Base-by-base conservation (phyloP, 2,888 invertebrate species). In the Pherbina coryleti region DNA sequence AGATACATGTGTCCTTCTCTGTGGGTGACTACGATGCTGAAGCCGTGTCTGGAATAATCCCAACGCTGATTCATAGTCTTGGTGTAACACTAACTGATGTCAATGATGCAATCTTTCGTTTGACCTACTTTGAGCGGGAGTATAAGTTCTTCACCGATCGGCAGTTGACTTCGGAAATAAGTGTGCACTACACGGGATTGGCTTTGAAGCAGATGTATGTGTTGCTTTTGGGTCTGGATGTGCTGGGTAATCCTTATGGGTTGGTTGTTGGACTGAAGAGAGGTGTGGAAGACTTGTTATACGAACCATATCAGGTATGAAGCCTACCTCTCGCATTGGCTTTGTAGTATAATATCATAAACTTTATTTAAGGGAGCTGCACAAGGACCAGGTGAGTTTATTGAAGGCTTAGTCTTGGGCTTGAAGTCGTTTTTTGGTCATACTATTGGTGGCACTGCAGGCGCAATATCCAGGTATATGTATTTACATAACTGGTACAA, bases 341-440 rank as follows among this genome's bases (percentile, higher is more conserved):
- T 19, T 2, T 9, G 28, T 4, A 53, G n/a, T 31, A n/a, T 67
- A 3, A 25, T 57, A 67, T 5, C 25, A 53, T 66, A 8, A 5
- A 28, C 53, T 53, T 7, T 34, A 28, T 37, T 66, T 72, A 83
- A 97, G 95, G 98, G 98, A 51, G 98, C 98, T 3, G 97, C 99
- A 89, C 98, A 98, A 91, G 99, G 99, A 0, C 99, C 99, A 14
- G 98, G 98, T 78, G 99, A 99, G 91, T 99, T 99, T 90, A 99
- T 97, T 0, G 98, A 99, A 90, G 99, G 99, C 0, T 91, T 99
- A 82, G 94, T 96, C 78, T 91, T 98, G 71, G 99, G 99, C 70
- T 96, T 99, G 34, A 93, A 96, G 79, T 97, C 97, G 83, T 92
- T 99, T 82, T 94, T 99, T 87, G 98, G 99, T 0, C 97, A 98